Conservation (phyloP, 2,888 invertebrate genomes). For the Odontocolon sp. region DNA sequence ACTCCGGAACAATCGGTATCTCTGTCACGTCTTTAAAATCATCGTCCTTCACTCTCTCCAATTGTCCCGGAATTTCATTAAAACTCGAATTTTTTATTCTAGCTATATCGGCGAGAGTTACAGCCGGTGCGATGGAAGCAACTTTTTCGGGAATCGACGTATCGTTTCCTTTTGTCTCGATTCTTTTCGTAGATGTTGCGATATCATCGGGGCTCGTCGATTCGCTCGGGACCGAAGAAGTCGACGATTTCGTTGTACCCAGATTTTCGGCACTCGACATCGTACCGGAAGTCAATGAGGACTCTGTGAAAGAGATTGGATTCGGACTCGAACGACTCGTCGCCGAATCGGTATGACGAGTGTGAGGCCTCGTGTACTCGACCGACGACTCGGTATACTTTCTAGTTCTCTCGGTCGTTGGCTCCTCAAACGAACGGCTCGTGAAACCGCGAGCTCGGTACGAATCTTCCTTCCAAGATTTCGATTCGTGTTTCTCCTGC, state of each 20-base stretch:
- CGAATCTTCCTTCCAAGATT: slow-evolving; percentile 41
- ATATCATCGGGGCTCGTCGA: slow-evolving; percentile 1
- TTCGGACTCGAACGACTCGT: slow-evolving; percentile 51
- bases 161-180: neutral
- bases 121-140: slow-evolving; percentile 54
- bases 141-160: slow-evolving; percentile 22
- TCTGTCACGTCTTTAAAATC: slow-evolving; percentile 46
- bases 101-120: slow-evolving; percentile 67
- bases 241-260: too few relatives aligned
- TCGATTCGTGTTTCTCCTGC: slow-evolving; percentile 8
- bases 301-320: slow-evolving; percentile 30
- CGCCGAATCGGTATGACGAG: slow-evolving; percentile 26
- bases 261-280: too few relatives aligned
- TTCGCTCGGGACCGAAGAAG: slow-evolving; percentile 28
- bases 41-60: slow-evolving; percentile 64
- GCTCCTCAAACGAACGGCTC: slow-evolving; percentile 64
- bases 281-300: slow-evolving; percentile 52
- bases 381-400: slow-evolving; percentile 44
- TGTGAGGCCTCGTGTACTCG: slow-evolving; percentile 50
- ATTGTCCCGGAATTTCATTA: slow-evolving; percentile 73
- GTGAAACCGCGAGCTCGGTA: slow-evolving; percentile 65
- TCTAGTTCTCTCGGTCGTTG: slow-evolving; percentile 56
- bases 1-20: slow-evolving; percentile 27
- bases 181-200: slow-evolving; percentile 4
- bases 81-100: slow-evolving; percentile 76